Evolutionary conservation across 2,113 vertebrate species (phyloP), one percentile per base, ranked within the genome.

Genomic region (Erythrolamprus reginae): DNA sequence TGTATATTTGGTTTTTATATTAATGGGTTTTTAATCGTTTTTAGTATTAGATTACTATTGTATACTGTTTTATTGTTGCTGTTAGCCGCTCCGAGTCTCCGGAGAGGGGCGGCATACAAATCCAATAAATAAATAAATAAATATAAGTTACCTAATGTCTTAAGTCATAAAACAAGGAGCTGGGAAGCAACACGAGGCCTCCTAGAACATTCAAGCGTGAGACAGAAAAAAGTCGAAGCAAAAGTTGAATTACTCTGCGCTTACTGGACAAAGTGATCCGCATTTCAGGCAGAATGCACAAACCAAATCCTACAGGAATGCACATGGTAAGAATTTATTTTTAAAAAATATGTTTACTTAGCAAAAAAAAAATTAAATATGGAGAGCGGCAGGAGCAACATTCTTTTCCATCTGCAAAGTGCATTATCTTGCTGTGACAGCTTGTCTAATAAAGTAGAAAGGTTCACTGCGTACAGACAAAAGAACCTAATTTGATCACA

Each of bases 381-480:
- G 82, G 55, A 70, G 23, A 77, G 45, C 1, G 17, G 83, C 91
- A 47, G n/a, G 10, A 87, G 3, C 85, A 38, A 38, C 56, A 90
- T 47, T 94, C 95, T 93, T 94, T 95, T 93, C 92, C 88, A 95
- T 89, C 88, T 89, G 93, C 91, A 94, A 96, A 95, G 90, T 94
- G 86, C 94, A 92, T 93, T 52, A 48, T 94, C 70, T 93, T 95
- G 91, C 93, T 94, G 89, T 82, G 88, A 84, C 90, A 92, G 92
- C 91, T 93, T 92, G 83, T 92, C 92, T 94, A 95, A 94, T 88
- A 88, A 86, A 82, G 50, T 86, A 77, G 47, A 90, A 92, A 94
- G 95, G 94, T 91, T 96, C 94, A 93, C 61, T 95, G 94, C 93
- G 90, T 87, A 93, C 84, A 94, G 92, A 96, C 94, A 96, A 96